A percentile compares a stretch with the other conserved stretches of the same genome.
phyloP scores from a whole-genome alignment of 2,888 invertebrate species.

The Pristionchus arcanus region DNA sequence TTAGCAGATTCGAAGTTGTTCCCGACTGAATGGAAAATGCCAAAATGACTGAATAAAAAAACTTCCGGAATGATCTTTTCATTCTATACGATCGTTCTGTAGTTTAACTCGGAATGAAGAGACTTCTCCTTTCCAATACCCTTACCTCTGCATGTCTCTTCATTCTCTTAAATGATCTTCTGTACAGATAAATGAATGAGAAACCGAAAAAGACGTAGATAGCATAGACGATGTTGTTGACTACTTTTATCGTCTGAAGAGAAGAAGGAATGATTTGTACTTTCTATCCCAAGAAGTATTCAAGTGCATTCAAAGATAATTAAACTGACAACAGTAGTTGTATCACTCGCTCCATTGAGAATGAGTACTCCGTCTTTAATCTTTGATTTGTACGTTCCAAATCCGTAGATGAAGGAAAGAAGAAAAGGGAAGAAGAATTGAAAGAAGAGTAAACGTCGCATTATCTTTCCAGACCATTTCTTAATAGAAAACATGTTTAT shows the following conservation, averaged over 20 bases:
- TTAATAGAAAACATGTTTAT: background rate
- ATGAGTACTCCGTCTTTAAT: background rate
- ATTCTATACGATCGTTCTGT: background rate
- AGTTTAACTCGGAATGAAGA: background rate
- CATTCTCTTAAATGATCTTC: constrained; percentile 26
- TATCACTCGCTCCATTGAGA: constrained; percentile 8
- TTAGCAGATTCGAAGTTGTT: background rate
- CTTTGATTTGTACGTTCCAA: constrained; percentile 9
- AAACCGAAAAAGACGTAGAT: background rate
- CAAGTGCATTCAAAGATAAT: background rate
- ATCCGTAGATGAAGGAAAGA: constrained; percentile 5
- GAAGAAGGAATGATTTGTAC: no score
- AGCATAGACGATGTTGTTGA: constrained; percentile 7
- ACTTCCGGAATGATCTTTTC: no score
- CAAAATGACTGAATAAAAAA: no score
- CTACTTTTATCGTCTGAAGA: constrained; percentile 14
- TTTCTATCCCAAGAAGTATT: background rate
- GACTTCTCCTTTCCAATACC: background rate
- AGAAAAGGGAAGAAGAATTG: constrained; percentile 26
- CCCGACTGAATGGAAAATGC: background rate
- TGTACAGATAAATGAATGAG: background rate
- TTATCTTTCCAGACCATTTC: background rate
- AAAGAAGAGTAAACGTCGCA: background rate
- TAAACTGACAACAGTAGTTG: background rate
- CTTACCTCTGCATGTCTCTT: constrained; percentile 3